Conservation (phyloP, 2,888 invertebrate genomes). For the Entomobrya multifasciata region DNA sequence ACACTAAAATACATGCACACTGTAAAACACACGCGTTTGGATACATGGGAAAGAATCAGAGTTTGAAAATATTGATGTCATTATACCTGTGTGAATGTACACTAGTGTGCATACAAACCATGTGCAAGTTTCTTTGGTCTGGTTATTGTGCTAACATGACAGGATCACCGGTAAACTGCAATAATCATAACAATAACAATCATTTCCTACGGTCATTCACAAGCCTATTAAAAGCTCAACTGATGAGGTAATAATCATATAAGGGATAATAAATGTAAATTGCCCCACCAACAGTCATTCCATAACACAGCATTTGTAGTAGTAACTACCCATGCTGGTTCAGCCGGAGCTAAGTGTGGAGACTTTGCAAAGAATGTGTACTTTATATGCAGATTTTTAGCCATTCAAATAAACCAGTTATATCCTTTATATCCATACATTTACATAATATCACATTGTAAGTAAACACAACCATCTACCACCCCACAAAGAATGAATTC, state of each 20-base stretch:
- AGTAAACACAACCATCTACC: conserved; percentile 38
- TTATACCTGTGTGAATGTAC: background rate
- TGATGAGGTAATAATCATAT: conserved; percentile 68
- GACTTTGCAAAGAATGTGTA: conserved; percentile 27
- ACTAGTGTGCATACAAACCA: background rate
- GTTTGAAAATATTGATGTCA: too few relatives aligned
- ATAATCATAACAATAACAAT: conserved; percentile 69
- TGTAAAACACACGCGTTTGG: background rate
- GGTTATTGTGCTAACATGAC: conserved; percentile 9
- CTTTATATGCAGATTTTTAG: conserved; percentile 58
- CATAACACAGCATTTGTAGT: background rate
- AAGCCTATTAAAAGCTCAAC: conserved; percentile 61
- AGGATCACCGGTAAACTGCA: conserved; percentile 53
- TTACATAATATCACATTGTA: conserved; percentile 13
- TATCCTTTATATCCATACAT: conserved; percentile 35
- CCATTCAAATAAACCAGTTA: conserved; percentile 62
- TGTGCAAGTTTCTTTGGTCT: background rate
- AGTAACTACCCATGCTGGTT: too few relatives aligned
- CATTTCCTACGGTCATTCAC: conserved; percentile 59
- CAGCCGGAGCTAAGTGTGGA: background rate
- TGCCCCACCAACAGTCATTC: conserved; percentile 38
- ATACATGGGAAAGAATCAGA: too few relatives aligned
- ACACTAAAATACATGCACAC: background rate
- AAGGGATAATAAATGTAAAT: conserved; percentile 57
- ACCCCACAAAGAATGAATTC: conserved; percentile 25